Evolutionary conservation across 2,113 vertebrate species (phyloP).

Genomic region (Poecile atricapillus): DNA sequence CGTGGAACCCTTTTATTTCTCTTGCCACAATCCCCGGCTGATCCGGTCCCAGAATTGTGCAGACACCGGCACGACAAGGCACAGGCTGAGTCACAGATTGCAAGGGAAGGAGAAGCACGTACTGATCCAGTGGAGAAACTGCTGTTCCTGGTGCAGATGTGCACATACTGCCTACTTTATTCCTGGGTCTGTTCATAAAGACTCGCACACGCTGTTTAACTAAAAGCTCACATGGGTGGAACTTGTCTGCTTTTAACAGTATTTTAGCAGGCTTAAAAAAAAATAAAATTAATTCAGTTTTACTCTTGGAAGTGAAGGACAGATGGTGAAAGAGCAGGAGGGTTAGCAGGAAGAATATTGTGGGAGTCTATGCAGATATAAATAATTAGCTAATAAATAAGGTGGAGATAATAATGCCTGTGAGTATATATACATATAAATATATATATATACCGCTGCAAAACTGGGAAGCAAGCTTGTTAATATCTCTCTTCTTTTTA

Average conservation of each 20-base stretch:
- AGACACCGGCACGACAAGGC: too few species aligned
- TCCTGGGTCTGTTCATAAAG: neutral
- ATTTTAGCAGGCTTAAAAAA: neutral
- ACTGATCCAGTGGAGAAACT: neutral
- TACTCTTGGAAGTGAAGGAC: neutral
- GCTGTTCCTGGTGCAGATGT: neutral
- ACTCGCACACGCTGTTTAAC: neutral
- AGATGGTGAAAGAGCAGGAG: conserved; percentile 47
- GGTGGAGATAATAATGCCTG: neutral
- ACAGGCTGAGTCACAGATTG: neutral
- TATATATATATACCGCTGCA: neutral
- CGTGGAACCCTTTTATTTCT: too few species aligned
- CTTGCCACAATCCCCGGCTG: too few species aligned
- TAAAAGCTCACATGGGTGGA: neutral
- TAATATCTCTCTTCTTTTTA: conserved; percentile 4
- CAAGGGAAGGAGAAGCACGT: neutral
- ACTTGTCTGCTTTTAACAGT: neutral
- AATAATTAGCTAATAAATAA: conserved; percentile 40
- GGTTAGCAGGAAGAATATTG: conserved; percentile 54
- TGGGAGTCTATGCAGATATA: conserved; percentile 37
- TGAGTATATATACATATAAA: neutral
- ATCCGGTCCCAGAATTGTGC: too few species aligned
- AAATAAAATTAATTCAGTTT: neutral
- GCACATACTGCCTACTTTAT: neutral
- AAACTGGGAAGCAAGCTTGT: neutral